Evolutionary conservation across 2,888 invertebrate genomes (phyloP).

Genomic region (Gibbula magus): DNA sequence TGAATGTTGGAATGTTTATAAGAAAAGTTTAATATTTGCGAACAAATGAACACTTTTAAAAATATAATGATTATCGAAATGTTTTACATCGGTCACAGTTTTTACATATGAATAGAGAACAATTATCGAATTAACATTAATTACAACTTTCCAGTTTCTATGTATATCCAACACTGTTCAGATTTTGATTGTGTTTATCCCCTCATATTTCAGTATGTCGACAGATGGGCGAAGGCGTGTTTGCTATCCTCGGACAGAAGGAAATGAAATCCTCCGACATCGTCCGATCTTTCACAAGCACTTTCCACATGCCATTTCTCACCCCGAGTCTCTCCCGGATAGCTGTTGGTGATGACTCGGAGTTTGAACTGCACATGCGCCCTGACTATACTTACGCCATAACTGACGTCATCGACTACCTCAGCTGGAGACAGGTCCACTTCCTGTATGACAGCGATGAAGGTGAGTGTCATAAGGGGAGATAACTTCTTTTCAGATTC

Average conservation of each 20-base stretch:
- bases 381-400: constrained; percentile 83
- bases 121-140: no score
- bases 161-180: no score
- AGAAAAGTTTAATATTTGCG: no score
- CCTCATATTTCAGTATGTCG: constrained; percentile 59
- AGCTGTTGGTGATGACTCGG: constrained; percentile 57
- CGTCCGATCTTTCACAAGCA: constrained; percentile 57
- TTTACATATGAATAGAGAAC: no score
- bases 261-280: constrained; percentile 57
- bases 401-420: constrained; percentile 74
- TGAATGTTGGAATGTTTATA: no score
- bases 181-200: no score
- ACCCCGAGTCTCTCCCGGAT: constrained; percentile 55
- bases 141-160: no score
- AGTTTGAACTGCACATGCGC: constrained; percentile 88
- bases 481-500: neutral
- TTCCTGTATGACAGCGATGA: constrained; percentile 66
- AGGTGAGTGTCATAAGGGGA: constrained; percentile 46
- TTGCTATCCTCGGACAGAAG: constrained; percentile 64
- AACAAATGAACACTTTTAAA: no score
- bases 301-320: constrained; percentile 67
- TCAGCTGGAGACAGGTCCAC: constrained; percentile 56
- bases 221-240: constrained; percentile 62
- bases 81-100: no score
- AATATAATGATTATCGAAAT: no score